Base-by-base conservation (phyloP, 92 coral and sea anemone species). In the Heliopora coerulea region DNA sequence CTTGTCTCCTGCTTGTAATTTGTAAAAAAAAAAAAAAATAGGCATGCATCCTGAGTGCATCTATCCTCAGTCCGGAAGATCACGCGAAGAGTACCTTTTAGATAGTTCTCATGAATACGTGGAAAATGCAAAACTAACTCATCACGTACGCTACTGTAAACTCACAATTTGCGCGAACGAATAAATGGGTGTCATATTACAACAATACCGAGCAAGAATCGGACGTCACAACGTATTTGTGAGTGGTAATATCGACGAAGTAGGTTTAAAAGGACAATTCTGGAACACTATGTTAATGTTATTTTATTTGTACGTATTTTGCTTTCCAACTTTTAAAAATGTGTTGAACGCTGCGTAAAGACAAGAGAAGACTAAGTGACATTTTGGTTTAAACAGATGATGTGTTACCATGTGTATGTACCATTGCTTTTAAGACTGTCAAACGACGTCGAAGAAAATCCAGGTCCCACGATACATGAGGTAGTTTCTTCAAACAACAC, bases 371-470 rank as follows among this genome's bases (percentile, higher is more conserved):
- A n/a, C n/a, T n/a, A n/a, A n/a, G 64, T 58, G 10, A 21, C 31
- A 30, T 21, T 58, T 30, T 58, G 64, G 64, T 29, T 21, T 58
- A 34, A 12, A 58, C 64, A 58, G 64, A 46, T 70, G 58, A 42
- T 50, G 8, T 70, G 42, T n/a, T 70, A 70, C 50, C 39, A 70
- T 70, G 50, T 58, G 49, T 28, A 49, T 70, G 63, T 58, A 33
- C 60, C 77, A 30, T 52, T 70, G 31, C 50, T 70, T 17, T 50
- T 70, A 31, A 50, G 60, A 50, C 77, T 70, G 24, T 70, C 77
- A 17, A 70, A 70, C 30, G 62, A 70, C 52, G 77, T 70, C 20
- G 76, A 69, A 21, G 76, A 52, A 49, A 69, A 69, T 49, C 76
- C 75, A 25, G 75, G 60, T 40, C 75, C 75, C 39, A 68, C 15